A percentile compares a stretch with the other conserved stretches of the same genome.
phyloP scores from a whole-genome alignment of 37 sponge, comb jelly and placozoan species.

The Cladorhizidae sp. region DNA sequence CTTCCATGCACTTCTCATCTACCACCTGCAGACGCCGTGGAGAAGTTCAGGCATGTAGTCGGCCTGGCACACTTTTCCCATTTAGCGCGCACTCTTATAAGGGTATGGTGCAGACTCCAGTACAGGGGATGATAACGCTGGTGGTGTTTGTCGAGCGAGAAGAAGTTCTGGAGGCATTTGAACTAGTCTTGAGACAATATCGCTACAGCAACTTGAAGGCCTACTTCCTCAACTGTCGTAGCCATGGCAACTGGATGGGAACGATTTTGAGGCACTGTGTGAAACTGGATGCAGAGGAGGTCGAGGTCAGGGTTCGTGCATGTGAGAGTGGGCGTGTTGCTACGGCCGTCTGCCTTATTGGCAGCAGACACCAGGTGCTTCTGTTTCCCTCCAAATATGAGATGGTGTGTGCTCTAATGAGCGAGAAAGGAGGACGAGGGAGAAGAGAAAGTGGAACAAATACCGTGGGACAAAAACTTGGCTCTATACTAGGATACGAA shows the following conservation, averaged over 20 bases:
- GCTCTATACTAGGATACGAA: not conserved
- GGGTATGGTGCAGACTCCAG: slow-evolving; percentile 6
- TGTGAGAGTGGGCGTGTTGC: slow-evolving; percentile 7
- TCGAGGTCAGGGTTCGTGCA: not conserved
- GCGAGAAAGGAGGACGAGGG: not conserved
- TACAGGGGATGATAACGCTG: slow-evolving; percentile 12
- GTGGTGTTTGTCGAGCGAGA: slow-evolving; percentile 2
- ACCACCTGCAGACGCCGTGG: no score
- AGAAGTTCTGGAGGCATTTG: slow-evolving; percentile 2
- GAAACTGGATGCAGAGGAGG: slow-evolving; percentile 8
- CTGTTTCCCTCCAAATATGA: slow-evolving; percentile 30
- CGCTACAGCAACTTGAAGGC: not conserved
- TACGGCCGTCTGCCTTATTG: slow-evolving; percentile 25
- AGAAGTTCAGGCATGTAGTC: no score
- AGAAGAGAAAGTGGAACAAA: no score
- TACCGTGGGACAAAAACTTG: not conserved
- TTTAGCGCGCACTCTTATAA: not conserved
- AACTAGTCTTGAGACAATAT: not conserved
- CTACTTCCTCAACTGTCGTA: slow-evolving; percentile 16
- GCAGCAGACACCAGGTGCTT: slow-evolving; percentile 22
- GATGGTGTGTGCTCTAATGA: not conserved
- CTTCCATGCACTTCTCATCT: no score
- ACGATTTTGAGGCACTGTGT: not conserved
- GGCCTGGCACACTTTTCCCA: not conserved
- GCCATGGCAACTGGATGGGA: slow-evolving; percentile 3